phyloP scores from a whole-genome alignment of 2,888 invertebrate genomes.

The Drosophila tripunctata region DNA sequence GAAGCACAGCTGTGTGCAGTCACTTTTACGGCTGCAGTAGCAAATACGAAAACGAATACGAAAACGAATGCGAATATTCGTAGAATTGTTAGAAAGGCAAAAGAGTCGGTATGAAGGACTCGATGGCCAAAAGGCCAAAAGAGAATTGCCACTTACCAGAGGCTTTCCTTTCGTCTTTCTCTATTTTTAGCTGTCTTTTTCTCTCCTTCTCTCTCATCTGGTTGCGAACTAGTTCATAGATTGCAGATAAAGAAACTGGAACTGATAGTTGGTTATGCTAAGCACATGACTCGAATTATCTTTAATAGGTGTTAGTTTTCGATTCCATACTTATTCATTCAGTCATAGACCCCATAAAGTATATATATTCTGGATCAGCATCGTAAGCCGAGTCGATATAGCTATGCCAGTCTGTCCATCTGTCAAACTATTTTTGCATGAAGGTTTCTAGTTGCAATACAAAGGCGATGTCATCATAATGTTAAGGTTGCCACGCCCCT shows the following conservation, averaged over 20 bases:
- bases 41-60: slow-evolving; percentile 18
- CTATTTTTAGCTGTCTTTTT: background rate
- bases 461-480: no score
- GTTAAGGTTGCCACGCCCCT: no score
- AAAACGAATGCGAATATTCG: slow-evolving; percentile 6
- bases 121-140: slow-evolving; percentile 41
- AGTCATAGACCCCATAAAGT: no score
- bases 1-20: slow-evolving; percentile 80
- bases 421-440: no score
- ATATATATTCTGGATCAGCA: no score
- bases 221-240: slow-evolving; percentile 26
- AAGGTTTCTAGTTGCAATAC: no score
- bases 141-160: slow-evolving; percentile 16
- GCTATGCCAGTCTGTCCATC: no score
- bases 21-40: slow-evolving; percentile 78
- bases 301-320: background rate
- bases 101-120: slow-evolving; percentile 33
- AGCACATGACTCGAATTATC: slow-evolving; percentile 24
- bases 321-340: no score
- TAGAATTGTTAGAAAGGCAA: slow-evolving; percentile 43
- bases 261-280: slow-evolving; percentile 9
- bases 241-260: slow-evolving; percentile 23
- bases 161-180: background rate
- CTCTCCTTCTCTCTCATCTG: no score
- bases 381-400: no score